Evolutionary conservation across 2,113 vertebrate species (phyloP).

Genomic region (Apeltes quadracus): DNA sequence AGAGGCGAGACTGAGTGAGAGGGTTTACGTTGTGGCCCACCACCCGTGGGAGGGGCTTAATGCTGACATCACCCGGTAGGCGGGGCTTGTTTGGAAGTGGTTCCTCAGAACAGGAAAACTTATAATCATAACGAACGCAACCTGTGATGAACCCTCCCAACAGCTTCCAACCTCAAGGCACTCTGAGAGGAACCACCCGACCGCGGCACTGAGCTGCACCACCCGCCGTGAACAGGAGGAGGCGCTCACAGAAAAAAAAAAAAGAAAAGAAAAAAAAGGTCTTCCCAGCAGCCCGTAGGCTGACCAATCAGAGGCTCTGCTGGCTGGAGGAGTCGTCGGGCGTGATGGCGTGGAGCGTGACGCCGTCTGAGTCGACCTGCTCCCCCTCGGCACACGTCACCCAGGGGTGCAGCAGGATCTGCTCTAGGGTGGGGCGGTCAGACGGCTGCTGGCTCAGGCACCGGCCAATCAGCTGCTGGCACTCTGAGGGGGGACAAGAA

Average conservation of each 20-base stretch:
- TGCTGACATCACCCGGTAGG: not conserved
- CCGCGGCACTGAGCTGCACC: not conserved
- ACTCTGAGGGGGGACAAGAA: constrained; percentile 78
- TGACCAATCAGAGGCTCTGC: constrained; percentile 86
- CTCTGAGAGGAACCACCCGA: constrained; percentile 7
- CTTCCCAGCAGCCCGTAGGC: not conserved
- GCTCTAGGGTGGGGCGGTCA: constrained; percentile 91
- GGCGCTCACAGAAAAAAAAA: not conserved
- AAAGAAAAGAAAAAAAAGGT: not conserved
- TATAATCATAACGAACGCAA: not conserved
- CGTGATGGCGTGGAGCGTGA: constrained; percentile 80
- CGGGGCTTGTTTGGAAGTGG: too few relatives aligned
- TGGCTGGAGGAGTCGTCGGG: constrained; percentile 85
- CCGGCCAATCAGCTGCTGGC: constrained; percentile 93
- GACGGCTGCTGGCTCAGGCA: constrained; percentile 91
- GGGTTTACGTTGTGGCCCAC: not conserved
- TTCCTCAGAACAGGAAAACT: not conserved
- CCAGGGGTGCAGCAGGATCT: constrained; percentile 92
- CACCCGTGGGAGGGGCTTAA: not conserved
- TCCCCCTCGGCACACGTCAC: constrained; percentile 68
- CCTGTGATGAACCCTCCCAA: not conserved
- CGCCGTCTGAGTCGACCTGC: constrained; percentile 62
- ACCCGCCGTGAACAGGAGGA: not conserved
- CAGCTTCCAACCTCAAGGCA: constrained; percentile 18
- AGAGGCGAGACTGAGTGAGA: not conserved